Base-by-base conservation (phyloP, 2,888 invertebrate genomes). In the Trileptium ribeirensis region DNA sequence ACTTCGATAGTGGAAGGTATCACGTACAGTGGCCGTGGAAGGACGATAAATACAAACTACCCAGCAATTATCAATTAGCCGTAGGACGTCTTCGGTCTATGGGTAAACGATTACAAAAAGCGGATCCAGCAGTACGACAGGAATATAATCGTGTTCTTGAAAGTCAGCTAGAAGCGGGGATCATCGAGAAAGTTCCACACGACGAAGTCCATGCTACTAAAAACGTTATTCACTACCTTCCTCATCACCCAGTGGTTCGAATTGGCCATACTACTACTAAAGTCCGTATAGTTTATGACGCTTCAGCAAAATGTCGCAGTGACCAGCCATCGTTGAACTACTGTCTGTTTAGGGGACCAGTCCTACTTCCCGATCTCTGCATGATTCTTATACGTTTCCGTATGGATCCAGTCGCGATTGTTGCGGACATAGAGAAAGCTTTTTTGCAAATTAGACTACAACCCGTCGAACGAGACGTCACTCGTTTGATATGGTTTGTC, bases 211-310 rank as follows among this genome's bases (percentile, higher is more conserved):
- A 31, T 29, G 29, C n/a, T n/a, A n/a, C 8, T n/a, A n/a, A n/a
- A n/a, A n/a, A n/a, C 36, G 19, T 24, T 3, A 80, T 33, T 24
- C 84, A 84, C 51, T 84, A 83, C 64, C 33, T 83, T 2, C 84
- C 84, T 0, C 82, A 84, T 70, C 83, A 84, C 29, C 38, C 81
- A 0, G 84, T 83, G 0, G 38, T 83, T 31, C 70, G n/a, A n/a
- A n/a, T n/a, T 74, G 0, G 78, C 82, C n/a, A 19, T 67, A 31
- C 67, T n/a, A 70, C n/a, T n/a, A n/a, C 84, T 0, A 86, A 86
- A 77, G 51, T 86, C 8, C 39, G 85, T 3, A 79, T 83, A 34
- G 85, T 86, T 8, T 86, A 81, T 75, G 86, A 86, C 81, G 86
- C 82, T 2, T 82, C 82, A 0, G 79, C 77, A 0, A 77, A 36